phyloP scores from a whole-genome alignment of 2,113 vertebrate species.

The Notothenia coriiceps region DNA sequence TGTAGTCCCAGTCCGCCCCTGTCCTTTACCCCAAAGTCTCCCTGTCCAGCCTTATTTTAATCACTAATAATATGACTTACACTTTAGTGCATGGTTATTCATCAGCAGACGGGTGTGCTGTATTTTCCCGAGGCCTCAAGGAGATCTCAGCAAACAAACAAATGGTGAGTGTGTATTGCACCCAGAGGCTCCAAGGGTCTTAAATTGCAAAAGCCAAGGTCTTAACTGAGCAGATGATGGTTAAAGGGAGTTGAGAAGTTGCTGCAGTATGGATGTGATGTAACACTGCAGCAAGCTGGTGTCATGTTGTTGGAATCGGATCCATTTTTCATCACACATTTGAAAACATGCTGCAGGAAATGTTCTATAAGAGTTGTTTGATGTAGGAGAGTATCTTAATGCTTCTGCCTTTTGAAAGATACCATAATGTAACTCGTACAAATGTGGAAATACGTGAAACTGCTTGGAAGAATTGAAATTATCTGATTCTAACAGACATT shows the following conservation, averaged over 20 bases:
- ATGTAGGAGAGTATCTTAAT: background rate
- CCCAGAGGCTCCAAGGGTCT: constrained; percentile 14
- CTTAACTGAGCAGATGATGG: background rate
- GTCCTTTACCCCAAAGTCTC: background rate
- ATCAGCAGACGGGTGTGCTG: constrained; percentile 21
- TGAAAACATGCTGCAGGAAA: constrained; percentile 13
- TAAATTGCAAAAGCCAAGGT: constrained; percentile 39
- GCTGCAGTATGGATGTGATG: constrained; percentile 47
- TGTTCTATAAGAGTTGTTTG: constrained; percentile 8
- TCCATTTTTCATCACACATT: constrained; percentile 20
- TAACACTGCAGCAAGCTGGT: constrained; percentile 51
- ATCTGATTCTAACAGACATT: background rate
- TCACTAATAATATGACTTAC: background rate
- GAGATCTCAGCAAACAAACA: constrained; percentile 12
- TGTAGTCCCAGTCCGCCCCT: too few relatives aligned
- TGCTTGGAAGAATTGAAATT: background rate
- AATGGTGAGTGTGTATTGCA: background rate
- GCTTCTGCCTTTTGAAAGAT: background rate
- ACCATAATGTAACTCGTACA: background rate
- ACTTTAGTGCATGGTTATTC: constrained; percentile 57
- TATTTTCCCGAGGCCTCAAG: constrained; percentile 42
- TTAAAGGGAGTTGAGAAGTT: constrained; percentile 16
- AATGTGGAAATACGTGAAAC: constrained; percentile 2
- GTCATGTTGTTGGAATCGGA: constrained; percentile 25
- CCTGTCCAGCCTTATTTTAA: background rate